Evolutionary conservation across 2,888 invertebrate species (phyloP), one percentile per base, ranked within the genome.

Genomic region (Camptogramma bilineatum): DNA sequence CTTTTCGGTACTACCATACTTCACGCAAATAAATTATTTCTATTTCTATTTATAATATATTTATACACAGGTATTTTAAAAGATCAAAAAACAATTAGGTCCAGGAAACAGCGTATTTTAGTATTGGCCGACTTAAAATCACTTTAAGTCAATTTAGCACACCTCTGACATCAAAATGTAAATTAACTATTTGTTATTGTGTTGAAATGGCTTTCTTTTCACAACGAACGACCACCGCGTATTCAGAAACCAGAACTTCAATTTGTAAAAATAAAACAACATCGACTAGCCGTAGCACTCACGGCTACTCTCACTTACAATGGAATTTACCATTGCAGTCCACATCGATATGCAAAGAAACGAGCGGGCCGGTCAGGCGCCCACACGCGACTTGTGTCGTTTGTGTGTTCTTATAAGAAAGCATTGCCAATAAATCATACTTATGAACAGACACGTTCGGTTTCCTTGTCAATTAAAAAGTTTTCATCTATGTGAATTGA

Each of bases 281-380:
- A 59, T 34, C 28, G 8, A 47, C 66, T 53, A 59, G 52, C 39
- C 39, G 13, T 68, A 59, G 70, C 56, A 62, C 58, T 31, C 46
- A 54, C 55, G 53, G 62, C 69, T 75, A 84, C 85, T 85, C 85
- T 84, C 85, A 83, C 84, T 82, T 75, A 66, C 68, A 73, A 72
- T 74, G 79, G 83, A 78, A 82, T 79, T 79, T 77, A 72, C 77
- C 78, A 79, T 70, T 78, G 75, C 75, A 70, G 75, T 72, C 68
- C 71, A 73, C 78, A 72, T 76, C 73, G 73, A 79, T 77, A 73
- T 76, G 74, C 73, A 68, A 76, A 74, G 74, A 81, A 81, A 77
- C 79, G 71, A 70, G 74, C 74, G 79, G 74, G 68, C 66, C 69
- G 77, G 74, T 65, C 73, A 69, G 66, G 70, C 80, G 75, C 81